Evolutionary conservation across 2,888 invertebrate genomes (phyloP).

Genomic region (Beris morrisii): DNA sequence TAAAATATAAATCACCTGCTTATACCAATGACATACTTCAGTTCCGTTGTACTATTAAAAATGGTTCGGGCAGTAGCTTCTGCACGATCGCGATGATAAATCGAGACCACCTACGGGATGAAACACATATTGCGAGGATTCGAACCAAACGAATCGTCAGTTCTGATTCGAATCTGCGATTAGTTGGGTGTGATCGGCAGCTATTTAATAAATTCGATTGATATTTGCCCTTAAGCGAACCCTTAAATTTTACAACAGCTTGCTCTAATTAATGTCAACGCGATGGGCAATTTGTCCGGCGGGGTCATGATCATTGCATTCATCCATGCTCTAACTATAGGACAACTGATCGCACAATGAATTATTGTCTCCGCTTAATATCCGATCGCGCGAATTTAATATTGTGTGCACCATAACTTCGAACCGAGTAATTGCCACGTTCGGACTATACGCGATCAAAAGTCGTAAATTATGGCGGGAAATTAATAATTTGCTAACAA

Average conservation of each 20-base stretch:
- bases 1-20: conserved; percentile 16
- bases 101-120: conserved; percentile 13
- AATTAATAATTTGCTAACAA: conserved; percentile 21
- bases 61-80: conserved; percentile 8
- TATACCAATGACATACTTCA: conserved; percentile 21
- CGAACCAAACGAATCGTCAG: not conserved
- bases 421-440: conserved; percentile 13
- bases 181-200: not conserved
- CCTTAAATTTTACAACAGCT: no score
- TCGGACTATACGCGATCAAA: not conserved
- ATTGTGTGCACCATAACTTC: no score
- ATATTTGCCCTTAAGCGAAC: not conserved
- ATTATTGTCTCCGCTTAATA: conserved; percentile 2
- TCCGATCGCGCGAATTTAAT: no score
- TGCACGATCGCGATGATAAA: conserved; percentile 18
- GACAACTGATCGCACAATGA: not conserved
- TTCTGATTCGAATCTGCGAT: not conserved
- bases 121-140: not conserved
- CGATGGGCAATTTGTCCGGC: conserved; percentile 10
- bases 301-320: conserved; percentile 18
- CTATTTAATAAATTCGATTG: not conserved
- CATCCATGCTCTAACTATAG: not conserved
- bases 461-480: conserved; percentile 8
- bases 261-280: conserved; percentile 20
- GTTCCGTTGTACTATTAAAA: conserved; percentile 1